Percentiles rank a stretch among this genome's conserved stretches.
Conservation (phyloP, 2,797 vertebrate genomes). For the Fringilla coelebs region DNA sequence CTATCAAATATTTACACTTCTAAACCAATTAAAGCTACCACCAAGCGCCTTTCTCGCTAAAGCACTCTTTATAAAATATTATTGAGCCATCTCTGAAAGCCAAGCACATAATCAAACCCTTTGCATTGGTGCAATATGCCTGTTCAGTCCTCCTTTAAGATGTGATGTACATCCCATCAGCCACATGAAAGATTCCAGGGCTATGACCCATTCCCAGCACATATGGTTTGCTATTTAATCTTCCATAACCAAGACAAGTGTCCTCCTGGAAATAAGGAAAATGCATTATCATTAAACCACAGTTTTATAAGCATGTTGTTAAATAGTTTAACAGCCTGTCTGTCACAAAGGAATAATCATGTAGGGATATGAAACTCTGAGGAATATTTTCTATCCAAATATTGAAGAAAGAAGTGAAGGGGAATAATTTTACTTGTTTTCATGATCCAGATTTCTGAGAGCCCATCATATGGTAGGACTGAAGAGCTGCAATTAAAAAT, state of each 20-base stretch:
- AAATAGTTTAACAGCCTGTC: constrained; percentile 26
- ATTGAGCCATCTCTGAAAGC: background rate
- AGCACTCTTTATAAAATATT: background rate
- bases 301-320: background rate
- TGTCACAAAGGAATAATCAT: constrained; percentile 5
- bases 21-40: background rate
- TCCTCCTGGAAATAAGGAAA: constrained; percentile 19
- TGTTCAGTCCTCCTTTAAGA: background rate
- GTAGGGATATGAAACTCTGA: background rate
- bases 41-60: background rate
- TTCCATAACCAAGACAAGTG: background rate
- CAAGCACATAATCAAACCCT: background rate
- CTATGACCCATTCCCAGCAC: background rate
- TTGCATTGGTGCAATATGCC: background rate
- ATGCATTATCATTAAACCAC: constrained; percentile 2
- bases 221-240: background rate
- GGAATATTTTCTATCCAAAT: constrained; percentile 17
- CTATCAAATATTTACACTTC: constrained; percentile 29
- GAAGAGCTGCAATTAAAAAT: background rate
- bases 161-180: background rate
- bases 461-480: background rate
- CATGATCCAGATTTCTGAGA: background rate
- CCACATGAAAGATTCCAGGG: background rate
- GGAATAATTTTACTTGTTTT: background rate
- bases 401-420: background rate